Base-by-base conservation (phyloP, 2,113 vertebrate genomes). In the Corapipo altera region DNA sequence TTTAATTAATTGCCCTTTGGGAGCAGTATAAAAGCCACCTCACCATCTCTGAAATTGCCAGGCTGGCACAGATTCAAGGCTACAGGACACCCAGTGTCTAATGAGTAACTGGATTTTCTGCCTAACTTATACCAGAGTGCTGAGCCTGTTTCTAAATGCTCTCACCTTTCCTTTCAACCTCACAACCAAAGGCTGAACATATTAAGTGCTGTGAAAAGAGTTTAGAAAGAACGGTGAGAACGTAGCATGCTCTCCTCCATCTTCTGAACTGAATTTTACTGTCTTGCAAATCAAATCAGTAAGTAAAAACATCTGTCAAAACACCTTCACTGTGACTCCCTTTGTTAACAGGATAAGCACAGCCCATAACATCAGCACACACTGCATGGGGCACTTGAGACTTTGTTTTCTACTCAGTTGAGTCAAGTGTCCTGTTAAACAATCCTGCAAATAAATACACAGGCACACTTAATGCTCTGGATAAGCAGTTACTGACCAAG, bases 301-400 rank as follows among this genome's bases (percentile, higher is more conserved):
- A 51, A 86, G 62, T 35, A 52, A 69, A 82, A 89, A n/a, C 26
- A 62, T 24, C 58, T 61, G 41, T 66, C 67, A 44, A 13, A 90
- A 18, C 24, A 62, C 26, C 54, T 89, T 85, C 54, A 7, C 58
- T 48, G 11, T 27, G 32, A 49, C 33, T 77, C 44, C 51, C 48
- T 52, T 27, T 77, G 48, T 51, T 73, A 83, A 27, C 21, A 51
- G 66, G 21, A 12, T 8, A 37, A 85, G 49, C 57, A 24, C 35
- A 88, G 54, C 15, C 67, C 4, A 0, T 24, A 76, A 18, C 0
- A 0, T 57, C 74, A 85, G 78, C 62, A 48, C 32, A 28, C 0
- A 0, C 67, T 44, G 44, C 85, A 4, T 5, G 28, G 54, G 73
- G n/a, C 65, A 15, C 54, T 27, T 12, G 26, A 35, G 70, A 66